Conservation (phyloP, 2,888 invertebrate species). For the Troides aeacus region DNA sequence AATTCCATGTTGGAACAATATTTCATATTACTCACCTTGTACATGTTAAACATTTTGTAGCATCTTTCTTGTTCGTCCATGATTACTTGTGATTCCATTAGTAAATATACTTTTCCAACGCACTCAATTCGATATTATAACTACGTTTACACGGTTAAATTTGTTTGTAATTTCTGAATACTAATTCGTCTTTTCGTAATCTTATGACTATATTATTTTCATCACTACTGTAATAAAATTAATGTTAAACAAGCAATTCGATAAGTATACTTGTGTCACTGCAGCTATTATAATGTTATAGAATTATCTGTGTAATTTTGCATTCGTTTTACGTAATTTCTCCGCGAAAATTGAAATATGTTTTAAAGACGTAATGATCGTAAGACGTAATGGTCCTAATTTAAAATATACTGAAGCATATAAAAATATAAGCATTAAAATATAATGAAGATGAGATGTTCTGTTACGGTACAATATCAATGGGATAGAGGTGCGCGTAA, state of each 20-base stretch:
- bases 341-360: conserved; percentile 1
- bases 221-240: too few relatives aligned
- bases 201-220: too few relatives aligned
- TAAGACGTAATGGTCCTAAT: too few relatives aligned
- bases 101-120: conserved; percentile 42
- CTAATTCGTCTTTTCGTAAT: too few relatives aligned
- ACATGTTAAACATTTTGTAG: conserved; percentile 71
- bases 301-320: conserved; percentile 1
- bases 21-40: conserved; percentile 59
- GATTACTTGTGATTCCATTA: conserved; percentile 65
- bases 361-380: too few relatives aligned
- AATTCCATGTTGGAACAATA: conserved; percentile 27
- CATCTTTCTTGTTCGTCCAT: conserved; percentile 64
- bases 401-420: not conserved
- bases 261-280: too few relatives aligned
- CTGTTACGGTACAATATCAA: conserved; percentile 66
- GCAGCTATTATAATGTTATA: too few relatives aligned
- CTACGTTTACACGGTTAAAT: not conserved
- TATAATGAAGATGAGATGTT: conserved; percentile 38
- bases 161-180: too few relatives aligned
- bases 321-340: conserved; percentile 13
- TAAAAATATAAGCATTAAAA: not conserved
- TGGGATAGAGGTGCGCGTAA: conserved; percentile 49
- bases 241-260: too few relatives aligned
- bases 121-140: conserved; percentile 5